phyloP scores from a whole-genome alignment of 1,140 invertebrate genomes.

The Microvelia longipes region DNA sequence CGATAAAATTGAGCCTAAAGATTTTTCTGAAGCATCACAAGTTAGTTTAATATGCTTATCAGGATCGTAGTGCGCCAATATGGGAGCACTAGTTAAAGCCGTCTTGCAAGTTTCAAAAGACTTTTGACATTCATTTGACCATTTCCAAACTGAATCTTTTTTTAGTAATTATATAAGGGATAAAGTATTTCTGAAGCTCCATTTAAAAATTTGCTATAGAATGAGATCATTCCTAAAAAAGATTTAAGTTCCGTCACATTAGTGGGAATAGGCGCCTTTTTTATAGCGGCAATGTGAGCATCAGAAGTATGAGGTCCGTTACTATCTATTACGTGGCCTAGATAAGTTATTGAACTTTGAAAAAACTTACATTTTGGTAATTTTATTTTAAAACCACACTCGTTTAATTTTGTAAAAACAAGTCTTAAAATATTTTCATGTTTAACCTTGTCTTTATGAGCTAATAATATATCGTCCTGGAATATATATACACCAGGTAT shows the following conservation, averaged over 20 bases:
- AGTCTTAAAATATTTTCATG: neutral
- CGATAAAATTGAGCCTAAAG: slow-evolving; percentile 11
- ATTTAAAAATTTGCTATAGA: slow-evolving; percentile 5
- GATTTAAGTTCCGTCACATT: neutral
- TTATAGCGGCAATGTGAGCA: neutral
- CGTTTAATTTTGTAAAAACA: slow-evolving; percentile 2
- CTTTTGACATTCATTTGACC: neutral
- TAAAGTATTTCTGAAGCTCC: neutral
- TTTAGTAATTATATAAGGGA: neutral
- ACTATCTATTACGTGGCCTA: slow-evolving; percentile 4
- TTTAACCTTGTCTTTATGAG: neutral
- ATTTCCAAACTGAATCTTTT: neutral
- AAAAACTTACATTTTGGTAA: slow-evolving; percentile 1
- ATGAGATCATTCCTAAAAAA: slow-evolving; percentile 4
- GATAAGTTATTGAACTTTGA: neutral
- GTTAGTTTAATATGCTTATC: neutral
- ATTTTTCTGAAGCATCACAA: neutral
- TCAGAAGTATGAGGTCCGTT: neutral
- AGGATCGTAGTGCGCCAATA: neutral
- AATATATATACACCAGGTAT: slow-evolving; percentile 5
- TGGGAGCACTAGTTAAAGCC: neutral
- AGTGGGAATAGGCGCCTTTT: neutral
- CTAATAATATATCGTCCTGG: slow-evolving; percentile 11
- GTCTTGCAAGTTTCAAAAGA: neutral
- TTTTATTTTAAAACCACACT: neutral